Evolutionary conservation across 92 coral and sea anemone species (phyloP).

Genomic region (Nematostella vectensis): DNA sequence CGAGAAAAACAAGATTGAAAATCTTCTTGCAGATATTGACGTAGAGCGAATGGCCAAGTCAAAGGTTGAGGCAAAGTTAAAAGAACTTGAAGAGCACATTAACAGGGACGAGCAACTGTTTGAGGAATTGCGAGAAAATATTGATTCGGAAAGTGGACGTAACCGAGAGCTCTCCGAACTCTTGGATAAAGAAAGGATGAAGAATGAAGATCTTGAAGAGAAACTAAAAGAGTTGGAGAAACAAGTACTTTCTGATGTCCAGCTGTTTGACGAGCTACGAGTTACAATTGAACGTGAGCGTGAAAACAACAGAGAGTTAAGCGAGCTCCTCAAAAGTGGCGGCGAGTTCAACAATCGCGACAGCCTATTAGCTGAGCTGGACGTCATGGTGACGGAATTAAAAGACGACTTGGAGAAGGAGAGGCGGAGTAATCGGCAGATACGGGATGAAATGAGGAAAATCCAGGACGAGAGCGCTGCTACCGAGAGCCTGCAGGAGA

Average conservation of each 20-base stretch:
- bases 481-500: constrained; percentile 26
- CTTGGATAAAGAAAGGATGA: constrained; percentile 45
- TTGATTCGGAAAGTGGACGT: constrained; percentile 38
- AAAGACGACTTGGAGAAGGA: constrained; percentile 39
- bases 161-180: constrained; percentile 42
- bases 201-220: constrained; percentile 24
- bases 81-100: constrained; percentile 40
- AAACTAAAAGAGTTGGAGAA: constrained; percentile 46
- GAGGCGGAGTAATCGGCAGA: constrained; percentile 38
- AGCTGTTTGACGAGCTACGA: constrained; percentile 50
- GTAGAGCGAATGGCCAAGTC: constrained; percentile 32
- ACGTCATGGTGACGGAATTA: constrained; percentile 16
- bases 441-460: constrained; percentile 35
- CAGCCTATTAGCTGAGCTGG: constrained; percentile 31
- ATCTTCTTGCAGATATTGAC: constrained; percentile 24
- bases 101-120: constrained; percentile 43
- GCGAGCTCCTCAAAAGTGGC: constrained; percentile 47
- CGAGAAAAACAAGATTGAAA: constrained; percentile 36
- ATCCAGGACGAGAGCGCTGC: constrained; percentile 30
- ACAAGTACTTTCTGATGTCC: constrained; percentile 49
- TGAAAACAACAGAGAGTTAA: constrained; percentile 54
- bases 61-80: constrained; percentile 35
- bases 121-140: constrained; percentile 38
- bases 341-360: constrained; percentile 27
- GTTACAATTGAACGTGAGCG: constrained; percentile 39